Evolutionary conservation across 2,888 invertebrate species (phyloP), one percentile per base, ranked within the genome.

Genomic region (Ferrisia virgata): DNA sequence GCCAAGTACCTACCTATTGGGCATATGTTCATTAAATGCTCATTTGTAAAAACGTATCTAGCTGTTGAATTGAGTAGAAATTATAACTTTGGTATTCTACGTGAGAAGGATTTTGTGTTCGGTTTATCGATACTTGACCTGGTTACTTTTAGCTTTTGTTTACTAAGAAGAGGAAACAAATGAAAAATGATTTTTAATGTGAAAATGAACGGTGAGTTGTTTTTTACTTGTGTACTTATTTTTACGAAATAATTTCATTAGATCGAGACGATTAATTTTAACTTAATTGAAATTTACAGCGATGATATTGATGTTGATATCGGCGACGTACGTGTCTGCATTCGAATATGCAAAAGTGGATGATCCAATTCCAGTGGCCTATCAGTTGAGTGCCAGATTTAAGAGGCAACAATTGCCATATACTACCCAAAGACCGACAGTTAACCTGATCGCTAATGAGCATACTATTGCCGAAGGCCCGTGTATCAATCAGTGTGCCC

Each of bases 401-500:
- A 76, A 36, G 22, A 39, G 76, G n/a, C 33, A 76, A 33, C 18
- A 3, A 15, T 33, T 11, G n/a, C 22, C 18, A 18, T 76, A 28
- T 43, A 81, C 81, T 2, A 81, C 81, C 1, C 53, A 33, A 15
- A 28, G 81, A 18, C 53, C 81, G 1, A 47, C 81, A 33, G 33
- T 81, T 22, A 58, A 58, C 4, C 31, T 33, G 8, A 53, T 81
- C n/a, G 47, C 58, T 2, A 81, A 81, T 33, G 47, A 81, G 9
- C 58, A 81, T 58, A 76, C 78, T 0, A 18, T 43, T 6, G 13
- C 8, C 4, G 47, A 76, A 22, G 36, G 28, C 13, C 22, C 31
- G 15, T 84, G 84, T 47, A 84, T 84, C 8, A 39, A 25, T n/a
- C 58, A 47, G 6, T 84, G 84, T 31, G 22, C 72, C 5, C 31